Evolutionary conservation across 92 coral and sea anemone species (phyloP), one percentile per base, ranked within the genome.

Genomic region (Zoanthus sociatus): DNA sequence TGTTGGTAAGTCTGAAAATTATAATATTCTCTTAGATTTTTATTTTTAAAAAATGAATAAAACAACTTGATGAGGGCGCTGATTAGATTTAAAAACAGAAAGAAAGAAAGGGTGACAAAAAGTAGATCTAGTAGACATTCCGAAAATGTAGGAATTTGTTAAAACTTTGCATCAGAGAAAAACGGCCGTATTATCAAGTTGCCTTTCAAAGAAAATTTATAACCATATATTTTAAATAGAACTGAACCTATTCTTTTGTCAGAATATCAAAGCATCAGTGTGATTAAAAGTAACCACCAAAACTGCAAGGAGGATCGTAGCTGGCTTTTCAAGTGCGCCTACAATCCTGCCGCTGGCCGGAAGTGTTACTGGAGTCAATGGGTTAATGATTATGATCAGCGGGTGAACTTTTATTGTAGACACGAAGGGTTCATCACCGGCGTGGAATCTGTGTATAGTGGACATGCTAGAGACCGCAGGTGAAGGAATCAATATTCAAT

Each of bases 301-400:
- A 74, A 86, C 73, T 86, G 89, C 73, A 64, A 86, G 9, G 89
- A 76, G 50, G 89, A 86, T 76, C 89, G 89, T 7, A 45, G 67
- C 48, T 70, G 83, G 72, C 51, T 32, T 30, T 76, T 86, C 42
- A 78, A 42, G 16, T 86, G 89, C 75, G 83, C 63, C n/a, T 56
- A 86, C 64, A 78, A 37, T 30, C 84, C 74, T 33, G 75, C 84
- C 63, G 61, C 81, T 16, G 83, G 84, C 75, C 75, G 13, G 58
- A 53, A 71, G n/a, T 86, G 89, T 70, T 58, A 20, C 33, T 86
- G 89, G 89, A 76, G n/a, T 7, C 46, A 53, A 15, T 77, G 51
- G 47, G 20, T 75, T 20, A 86, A 86, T 50, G 83, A 48, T 14
- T 9, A 54, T 7, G 89, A 86, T 76, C 14, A 64, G 4, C 58